Conservation (phyloP, 1,140 invertebrate genomes). For the Cyclina sinensis region DNA sequence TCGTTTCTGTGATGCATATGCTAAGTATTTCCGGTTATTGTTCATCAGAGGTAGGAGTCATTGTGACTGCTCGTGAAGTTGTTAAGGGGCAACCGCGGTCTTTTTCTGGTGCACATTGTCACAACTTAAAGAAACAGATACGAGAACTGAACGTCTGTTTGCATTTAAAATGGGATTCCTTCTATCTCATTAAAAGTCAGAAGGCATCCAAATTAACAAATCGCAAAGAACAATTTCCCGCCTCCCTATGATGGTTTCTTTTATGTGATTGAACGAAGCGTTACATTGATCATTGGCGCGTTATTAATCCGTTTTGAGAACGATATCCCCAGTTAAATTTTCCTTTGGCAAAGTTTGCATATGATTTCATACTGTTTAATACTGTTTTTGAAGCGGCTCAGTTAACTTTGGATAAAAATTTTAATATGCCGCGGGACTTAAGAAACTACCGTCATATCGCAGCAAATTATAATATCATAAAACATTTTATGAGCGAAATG, state of each 20-base stretch:
- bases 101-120: conserved; percentile 53
- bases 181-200: conserved; percentile 68
- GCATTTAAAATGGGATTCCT: conserved; percentile 67
- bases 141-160: conserved; percentile 67
- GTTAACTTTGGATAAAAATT: conserved; percentile 38
- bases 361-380: conserved; percentile 56
- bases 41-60: conserved; percentile 18
- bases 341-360: conserved; percentile 58
- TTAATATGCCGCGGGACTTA: conserved; percentile 41
- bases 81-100: conserved; percentile 18
- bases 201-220: conserved; percentile 70
- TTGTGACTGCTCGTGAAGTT: conserved; percentile 20
- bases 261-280: conserved; percentile 53
- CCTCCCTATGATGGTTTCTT: conserved; percentile 52
- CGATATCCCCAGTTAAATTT: conserved; percentile 60
- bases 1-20: conserved; percentile 53
- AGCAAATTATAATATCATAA: conserved; percentile 58
- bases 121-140: conserved; percentile 61
- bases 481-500: conserved; percentile 55
- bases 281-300: conserved; percentile 48
- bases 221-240: conserved; percentile 69
- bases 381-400: conserved; percentile 57
- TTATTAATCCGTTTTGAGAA: conserved; percentile 65
- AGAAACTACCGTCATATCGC: conserved; percentile 37
- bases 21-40: conserved; percentile 63